These are phyloP conservation scores for Nephrotoma guestfalica DNA, from an alignment of 2,888 invertebrate species.

Conservation along the genomic window DNA sequence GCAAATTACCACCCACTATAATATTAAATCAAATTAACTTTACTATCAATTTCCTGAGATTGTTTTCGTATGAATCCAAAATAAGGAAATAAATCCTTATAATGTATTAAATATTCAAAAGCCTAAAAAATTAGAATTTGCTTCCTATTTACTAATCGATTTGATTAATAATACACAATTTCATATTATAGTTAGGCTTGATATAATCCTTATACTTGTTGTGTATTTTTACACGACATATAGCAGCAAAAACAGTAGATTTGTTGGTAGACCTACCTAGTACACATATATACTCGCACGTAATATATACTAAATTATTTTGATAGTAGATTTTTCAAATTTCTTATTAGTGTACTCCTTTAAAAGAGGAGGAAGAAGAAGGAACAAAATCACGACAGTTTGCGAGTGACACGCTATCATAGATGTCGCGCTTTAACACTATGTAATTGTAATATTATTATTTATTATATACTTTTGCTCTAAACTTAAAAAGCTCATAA, in stretches of 20 bases:
- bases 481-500: background rate
- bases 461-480: background rate
- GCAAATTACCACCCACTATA: too few species aligned
- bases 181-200: background rate
- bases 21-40: too few species aligned
- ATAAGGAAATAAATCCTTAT: background rate
- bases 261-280: background rate
- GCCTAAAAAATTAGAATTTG: background rate
- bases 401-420: conserved; percentile 1
- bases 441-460: background rate
- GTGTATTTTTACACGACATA: background rate
- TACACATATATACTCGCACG: background rate
- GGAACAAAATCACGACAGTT: conserved; percentile 1
- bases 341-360: background rate
- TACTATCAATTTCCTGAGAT: too few species aligned
- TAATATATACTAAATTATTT: background rate
- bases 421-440: conserved; percentile 3
- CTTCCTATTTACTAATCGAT: background rate
- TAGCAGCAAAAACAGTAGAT: background rate
- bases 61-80: background rate
- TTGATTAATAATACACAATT: background rate
- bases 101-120: background rate
- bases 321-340: background rate
- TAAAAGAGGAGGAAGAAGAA: background rate
- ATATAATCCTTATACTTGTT: background rate